Conservation (phyloP, 2,113 vertebrate genomes). For the Syngnathus scovelli region DNA sequence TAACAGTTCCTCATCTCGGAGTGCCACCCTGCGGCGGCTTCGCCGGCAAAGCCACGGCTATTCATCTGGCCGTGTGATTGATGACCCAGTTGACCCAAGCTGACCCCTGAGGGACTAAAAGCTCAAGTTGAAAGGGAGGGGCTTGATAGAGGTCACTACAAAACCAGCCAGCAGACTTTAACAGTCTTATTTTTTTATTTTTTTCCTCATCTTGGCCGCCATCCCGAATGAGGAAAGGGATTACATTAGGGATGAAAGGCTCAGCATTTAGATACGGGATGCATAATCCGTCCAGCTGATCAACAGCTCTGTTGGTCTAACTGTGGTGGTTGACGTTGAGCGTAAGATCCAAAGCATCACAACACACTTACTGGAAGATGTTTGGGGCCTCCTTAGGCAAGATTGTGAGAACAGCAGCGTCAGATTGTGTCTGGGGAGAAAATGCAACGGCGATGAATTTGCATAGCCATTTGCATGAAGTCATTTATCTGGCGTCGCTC, state of each 20-base stretch:
- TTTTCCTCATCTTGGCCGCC: background rate
- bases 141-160: slow-evolving; percentile 33
- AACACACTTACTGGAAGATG: background rate
- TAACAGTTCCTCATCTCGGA: background rate
- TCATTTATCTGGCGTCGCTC: background rate
- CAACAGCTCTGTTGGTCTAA: background rate
- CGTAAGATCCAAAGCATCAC: background rate
- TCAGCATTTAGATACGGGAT: slow-evolving; percentile 39
- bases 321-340: background rate
- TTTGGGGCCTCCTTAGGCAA: background rate
- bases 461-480: slow-evolving; percentile 8
- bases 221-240: slow-evolving; percentile 24
- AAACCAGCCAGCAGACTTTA: slow-evolving; percentile 34
- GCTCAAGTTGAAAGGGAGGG: slow-evolving; percentile 16
- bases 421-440: slow-evolving; percentile 1
- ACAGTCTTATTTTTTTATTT: slow-evolving; percentile 8
- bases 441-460: slow-evolving; percentile 14
- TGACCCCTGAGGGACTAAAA: slow-evolving; percentile 39
- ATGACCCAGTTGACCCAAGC: slow-evolving; percentile 40
- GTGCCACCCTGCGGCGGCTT: slow-evolving; percentile 11
- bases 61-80: slow-evolving; percentile 38
- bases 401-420: background rate
- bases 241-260: slow-evolving; percentile 40
- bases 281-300: slow-evolving; percentile 29
- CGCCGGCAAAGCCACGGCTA: slow-evolving; percentile 2